Evolutionary conservation across 1,140 invertebrate species (phyloP).

Genomic region (Patella vulgata): DNA sequence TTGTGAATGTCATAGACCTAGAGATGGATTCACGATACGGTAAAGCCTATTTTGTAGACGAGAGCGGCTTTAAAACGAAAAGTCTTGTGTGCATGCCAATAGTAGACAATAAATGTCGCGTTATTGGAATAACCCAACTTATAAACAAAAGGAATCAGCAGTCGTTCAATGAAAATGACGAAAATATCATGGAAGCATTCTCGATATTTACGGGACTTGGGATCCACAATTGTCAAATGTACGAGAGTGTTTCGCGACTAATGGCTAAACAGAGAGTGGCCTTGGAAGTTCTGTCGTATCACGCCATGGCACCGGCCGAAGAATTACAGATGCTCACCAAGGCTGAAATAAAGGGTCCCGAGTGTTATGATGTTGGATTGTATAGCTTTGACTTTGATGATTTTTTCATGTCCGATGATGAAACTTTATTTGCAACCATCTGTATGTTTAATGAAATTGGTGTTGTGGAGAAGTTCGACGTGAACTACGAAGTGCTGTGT

Average conservation of each 20-base stretch:
- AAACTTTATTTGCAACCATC: constrained; percentile 87
- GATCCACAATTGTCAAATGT: constrained; percentile 96
- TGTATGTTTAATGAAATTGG: constrained; percentile 92
- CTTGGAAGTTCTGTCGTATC: constrained; percentile 91
- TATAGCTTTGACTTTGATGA: constrained; percentile 26
- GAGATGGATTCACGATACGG: constrained; percentile 78
- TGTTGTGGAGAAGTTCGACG: constrained; percentile 87
- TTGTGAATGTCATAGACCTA: constrained; percentile 92
- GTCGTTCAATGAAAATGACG: constrained; percentile 85
- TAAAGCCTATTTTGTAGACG: constrained; percentile 20
- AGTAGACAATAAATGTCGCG: constrained; percentile 56
- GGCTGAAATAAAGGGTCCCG: constrained; percentile 5
- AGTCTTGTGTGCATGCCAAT: constrained; percentile 23
- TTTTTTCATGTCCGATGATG: constrained; percentile 78
- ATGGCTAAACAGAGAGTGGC: constrained; percentile 86
- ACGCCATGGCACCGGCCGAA: constrained; percentile 86
- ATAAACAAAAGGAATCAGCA: constrained; percentile 90
- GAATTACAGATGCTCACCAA: constrained; percentile 77
- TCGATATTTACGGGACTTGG: constrained; percentile 87
- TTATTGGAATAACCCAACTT: constrained; percentile 94
- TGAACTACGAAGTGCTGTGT: constrained; percentile 85
- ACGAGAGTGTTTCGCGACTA: constrained; percentile 87
- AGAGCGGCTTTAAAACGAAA: constrained; percentile 15
- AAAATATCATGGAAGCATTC: constrained; percentile 72
- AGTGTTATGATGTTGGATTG: constrained; percentile 12